Evolutionary conservation across 2,888 invertebrate genomes (phyloP).

Genomic region (Rhopalosiphum nymphaeae): DNA sequence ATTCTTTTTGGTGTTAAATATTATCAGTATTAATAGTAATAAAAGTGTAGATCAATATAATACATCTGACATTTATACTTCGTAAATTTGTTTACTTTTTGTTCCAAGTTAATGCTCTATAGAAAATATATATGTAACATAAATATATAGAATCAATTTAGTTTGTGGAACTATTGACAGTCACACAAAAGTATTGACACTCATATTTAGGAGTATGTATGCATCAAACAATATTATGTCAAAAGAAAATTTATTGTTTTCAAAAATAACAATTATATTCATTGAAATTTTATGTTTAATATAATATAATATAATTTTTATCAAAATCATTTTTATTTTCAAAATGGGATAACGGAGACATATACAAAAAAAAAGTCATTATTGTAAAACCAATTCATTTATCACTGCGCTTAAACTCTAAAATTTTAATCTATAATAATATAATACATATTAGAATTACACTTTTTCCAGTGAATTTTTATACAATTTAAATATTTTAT

Average conservation of each 20-base stretch:
- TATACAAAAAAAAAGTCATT: not conserved
- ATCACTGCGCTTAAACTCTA: not conserved
- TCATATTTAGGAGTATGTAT: not conserved
- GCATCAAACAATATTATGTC: not conserved
- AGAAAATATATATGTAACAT: not conserved
- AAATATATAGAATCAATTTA: slow-evolving; percentile 27
- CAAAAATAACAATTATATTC: not conserved
- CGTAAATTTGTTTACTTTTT: slow-evolving; percentile 10
- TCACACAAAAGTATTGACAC: not conserved
- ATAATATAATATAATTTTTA: not conserved
- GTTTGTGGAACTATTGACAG: slow-evolving; percentile 1
- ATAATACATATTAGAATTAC: not conserved
- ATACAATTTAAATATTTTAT: no score
- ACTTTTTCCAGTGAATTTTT: no score
- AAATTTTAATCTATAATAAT: not conserved
- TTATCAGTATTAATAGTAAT: not conserved
- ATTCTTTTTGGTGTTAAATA: not conserved
- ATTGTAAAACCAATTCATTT: not conserved
- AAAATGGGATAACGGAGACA: not conserved
- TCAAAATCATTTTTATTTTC: not conserved
- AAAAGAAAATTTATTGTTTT: slow-evolving; percentile 3
- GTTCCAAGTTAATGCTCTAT: not conserved
- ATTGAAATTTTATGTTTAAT: not conserved
- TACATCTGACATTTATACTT: not conserved
- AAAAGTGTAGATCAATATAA: not conserved